Conservation (phyloP, 2,113 vertebrate species). For the Rhabdomys dilectus region DNA sequence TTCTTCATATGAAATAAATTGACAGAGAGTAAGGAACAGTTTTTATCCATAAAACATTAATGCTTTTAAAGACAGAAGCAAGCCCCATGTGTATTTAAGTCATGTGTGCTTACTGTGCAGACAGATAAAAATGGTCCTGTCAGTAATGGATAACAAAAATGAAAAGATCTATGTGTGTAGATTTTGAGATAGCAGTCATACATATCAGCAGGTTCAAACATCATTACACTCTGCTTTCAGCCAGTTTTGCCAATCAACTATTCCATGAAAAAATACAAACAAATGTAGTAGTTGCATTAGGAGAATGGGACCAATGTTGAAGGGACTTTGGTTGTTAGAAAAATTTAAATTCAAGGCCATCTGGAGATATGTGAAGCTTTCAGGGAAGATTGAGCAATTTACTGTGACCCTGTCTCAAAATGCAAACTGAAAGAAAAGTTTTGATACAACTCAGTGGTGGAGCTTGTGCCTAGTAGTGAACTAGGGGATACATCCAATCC, state of each 20-base stretch:
- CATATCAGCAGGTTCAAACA: background rate
- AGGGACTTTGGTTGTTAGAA: background rate
- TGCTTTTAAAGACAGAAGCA: conserved; percentile 80
- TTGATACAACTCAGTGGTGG: too few species aligned
- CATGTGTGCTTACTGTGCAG: conserved; percentile 75
- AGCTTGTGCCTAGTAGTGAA: background rate
- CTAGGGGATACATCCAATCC: background rate
- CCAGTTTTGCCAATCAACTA: background rate
- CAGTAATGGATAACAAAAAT: conserved; percentile 73
- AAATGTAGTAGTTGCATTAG: background rate
- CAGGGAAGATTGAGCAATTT: background rate
- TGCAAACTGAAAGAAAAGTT: background rate
- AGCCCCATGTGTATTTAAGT: conserved; percentile 59
- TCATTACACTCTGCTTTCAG: background rate
- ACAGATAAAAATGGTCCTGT: conserved; percentile 80
- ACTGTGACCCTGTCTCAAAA: background rate
- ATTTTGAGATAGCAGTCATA: background rate
- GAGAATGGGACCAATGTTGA: background rate
- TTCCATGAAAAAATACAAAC: background rate
- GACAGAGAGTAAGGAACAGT: conserved; percentile 56
- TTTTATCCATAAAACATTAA: conserved; percentile 70
- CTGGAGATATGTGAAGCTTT: background rate
- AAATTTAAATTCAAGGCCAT: background rate
- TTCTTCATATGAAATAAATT: conserved; percentile 72
- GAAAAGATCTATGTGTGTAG: conserved; percentile 41